These are phyloP conservation scores for Pocillopora meandrina DNA, from an alignment of 92 coral and sea anemone genomes.

Conservation along the genomic window DNA sequence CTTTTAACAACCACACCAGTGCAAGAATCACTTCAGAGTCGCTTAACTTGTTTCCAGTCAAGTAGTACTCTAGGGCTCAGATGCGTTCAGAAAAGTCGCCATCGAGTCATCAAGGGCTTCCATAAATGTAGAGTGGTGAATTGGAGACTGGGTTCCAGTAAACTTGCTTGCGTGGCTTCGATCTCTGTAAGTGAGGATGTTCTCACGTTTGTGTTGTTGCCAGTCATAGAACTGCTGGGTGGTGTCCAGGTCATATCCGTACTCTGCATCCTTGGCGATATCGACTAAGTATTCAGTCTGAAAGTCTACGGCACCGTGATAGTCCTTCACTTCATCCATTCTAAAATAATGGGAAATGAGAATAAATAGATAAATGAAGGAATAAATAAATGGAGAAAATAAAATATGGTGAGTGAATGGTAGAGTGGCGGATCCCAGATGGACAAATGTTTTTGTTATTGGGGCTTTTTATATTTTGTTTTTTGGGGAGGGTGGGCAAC, in stretches of 20 bases:
- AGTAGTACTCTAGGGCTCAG: no score
- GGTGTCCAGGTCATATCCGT: conserved; percentile 52
- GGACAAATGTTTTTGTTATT: no score
- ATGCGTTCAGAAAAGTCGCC: background rate
- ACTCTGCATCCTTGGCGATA: conserved; percentile 49
- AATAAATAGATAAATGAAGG: background rate
- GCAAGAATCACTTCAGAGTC: no score
- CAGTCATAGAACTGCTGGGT: conserved; percentile 39
- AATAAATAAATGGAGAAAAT: no score
- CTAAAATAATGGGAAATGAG: conserved; percentile 21
- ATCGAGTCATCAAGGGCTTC: conserved; percentile 62
- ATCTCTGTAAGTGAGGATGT: conserved; percentile 59
- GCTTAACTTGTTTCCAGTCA: no score
- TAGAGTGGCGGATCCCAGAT: no score
- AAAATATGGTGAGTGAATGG: no score
- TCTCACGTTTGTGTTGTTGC: conserved; percentile 31
- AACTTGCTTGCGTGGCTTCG: conserved; percentile 44
- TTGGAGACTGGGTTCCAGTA: conserved; percentile 42
- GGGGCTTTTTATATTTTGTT: no score
- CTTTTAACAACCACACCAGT: no score
- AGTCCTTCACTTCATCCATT: conserved; percentile 35
- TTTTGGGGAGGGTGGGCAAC: no score
- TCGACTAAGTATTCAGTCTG: conserved; percentile 59
- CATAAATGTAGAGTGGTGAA: conserved; percentile 52
- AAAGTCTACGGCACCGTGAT: conserved; percentile 55